phyloP scores from a whole-genome alignment of 1,140 invertebrate species.

The Elysia chlorotica region DNA sequence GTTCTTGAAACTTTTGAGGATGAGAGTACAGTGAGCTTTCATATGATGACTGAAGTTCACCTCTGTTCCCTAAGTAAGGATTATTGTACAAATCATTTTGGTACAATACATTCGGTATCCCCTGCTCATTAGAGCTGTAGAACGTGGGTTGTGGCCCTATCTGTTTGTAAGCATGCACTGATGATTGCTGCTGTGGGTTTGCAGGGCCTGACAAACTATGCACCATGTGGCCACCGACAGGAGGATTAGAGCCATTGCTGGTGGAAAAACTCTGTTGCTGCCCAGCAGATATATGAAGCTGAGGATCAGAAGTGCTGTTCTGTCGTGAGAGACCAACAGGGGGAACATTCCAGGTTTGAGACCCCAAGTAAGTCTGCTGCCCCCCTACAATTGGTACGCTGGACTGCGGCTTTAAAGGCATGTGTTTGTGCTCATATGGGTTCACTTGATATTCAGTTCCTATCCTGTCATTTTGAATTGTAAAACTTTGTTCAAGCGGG shows the following conservation, averaged over 20 bases:
- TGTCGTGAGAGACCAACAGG: slow-evolving; percentile 40
- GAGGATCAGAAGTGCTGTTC: slow-evolving; percentile 71
- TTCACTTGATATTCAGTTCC: not conserved
- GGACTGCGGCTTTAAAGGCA: slow-evolving; percentile 35
- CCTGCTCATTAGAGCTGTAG: not conserved
- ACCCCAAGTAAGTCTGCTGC: slow-evolving; percentile 2
- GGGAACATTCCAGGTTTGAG: too few relatives aligned
- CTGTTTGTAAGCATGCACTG: not conserved
- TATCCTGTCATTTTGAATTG: not conserved
- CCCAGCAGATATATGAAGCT: slow-evolving; percentile 63
- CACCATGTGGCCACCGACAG: too few relatives aligned
- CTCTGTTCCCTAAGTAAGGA: too few relatives aligned
- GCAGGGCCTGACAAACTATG: too few relatives aligned
- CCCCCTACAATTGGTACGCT: slow-evolving; percentile 35
- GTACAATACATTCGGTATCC: too few relatives aligned
- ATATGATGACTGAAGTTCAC: too few relatives aligned
- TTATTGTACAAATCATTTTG: too few relatives aligned
- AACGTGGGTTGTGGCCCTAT: not conserved
- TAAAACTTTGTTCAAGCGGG: not conserved
- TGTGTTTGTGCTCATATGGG: slow-evolving; percentile 22
- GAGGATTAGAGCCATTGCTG: too few relatives aligned
- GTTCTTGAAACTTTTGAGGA: not conserved
- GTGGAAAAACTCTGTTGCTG: not conserved
- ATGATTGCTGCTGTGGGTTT: not conserved
- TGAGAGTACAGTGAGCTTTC: not conserved